Conservation (phyloP, 2,113 vertebrate species). For the Stomatorhinus ivindoensis region DNA sequence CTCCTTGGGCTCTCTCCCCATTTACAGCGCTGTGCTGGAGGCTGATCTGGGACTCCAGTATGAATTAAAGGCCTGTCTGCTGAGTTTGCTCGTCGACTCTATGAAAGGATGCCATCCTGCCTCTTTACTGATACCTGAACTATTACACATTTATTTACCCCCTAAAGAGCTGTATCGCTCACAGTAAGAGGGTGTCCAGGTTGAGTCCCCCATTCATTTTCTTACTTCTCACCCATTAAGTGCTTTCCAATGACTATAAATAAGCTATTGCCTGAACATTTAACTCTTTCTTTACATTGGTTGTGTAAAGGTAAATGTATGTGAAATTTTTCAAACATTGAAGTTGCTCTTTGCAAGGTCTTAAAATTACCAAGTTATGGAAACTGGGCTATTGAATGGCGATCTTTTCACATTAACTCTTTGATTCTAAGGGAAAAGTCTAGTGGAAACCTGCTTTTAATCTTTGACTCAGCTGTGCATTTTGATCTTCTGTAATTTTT, state of each 20-base stretch:
- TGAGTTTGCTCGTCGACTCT: neutral
- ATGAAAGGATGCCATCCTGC: neutral
- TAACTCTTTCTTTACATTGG: neutral
- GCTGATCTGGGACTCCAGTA: neutral
- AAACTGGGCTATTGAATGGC: neutral
- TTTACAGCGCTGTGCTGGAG: neutral
- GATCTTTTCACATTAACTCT: neutral
- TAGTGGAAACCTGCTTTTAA: neutral
- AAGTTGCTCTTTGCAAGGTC: neutral
- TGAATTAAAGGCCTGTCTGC: neutral
- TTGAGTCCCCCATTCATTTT: neutral
- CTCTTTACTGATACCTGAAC: neutral
- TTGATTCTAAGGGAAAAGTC: neutral
- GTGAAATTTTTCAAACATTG: neutral
- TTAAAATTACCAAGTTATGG: neutral
- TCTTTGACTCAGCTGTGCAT: neutral
- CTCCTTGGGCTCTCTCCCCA: slow-evolving; percentile 8
- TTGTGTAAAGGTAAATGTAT: neutral
- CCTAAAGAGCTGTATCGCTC: neutral
- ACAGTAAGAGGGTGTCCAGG: neutral
- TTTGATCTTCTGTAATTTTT: neutral
- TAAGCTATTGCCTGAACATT: neutral
- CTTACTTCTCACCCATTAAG: neutral
- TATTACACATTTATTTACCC: neutral
- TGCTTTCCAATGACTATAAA: neutral